These are phyloP conservation scores for Darevskia nairensis DNA, from an alignment of 2,797 vertebrate species.

Conservation along the genomic window DNA sequence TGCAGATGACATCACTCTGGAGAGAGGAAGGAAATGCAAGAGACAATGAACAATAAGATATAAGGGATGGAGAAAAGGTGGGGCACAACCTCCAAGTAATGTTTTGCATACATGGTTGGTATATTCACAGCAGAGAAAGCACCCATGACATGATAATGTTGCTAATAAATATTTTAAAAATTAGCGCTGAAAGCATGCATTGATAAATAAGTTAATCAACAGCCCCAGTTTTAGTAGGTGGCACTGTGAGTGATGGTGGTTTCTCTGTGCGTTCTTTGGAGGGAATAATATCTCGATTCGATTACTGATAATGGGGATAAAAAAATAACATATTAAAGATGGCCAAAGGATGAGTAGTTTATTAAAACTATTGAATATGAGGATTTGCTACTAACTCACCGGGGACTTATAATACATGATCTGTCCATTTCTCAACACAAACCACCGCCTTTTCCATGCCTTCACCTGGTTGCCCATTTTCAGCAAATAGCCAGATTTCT, in stretches of 20 bases:
- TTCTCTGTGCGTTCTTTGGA: no score
- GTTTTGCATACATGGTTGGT: not conserved
- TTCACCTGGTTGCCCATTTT: conserved; percentile 95
- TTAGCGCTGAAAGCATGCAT: not conserved
- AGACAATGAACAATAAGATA: not conserved
- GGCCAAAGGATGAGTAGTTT: not conserved
- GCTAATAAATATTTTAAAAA: not conserved
- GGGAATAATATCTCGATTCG: not conserved
- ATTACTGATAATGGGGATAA: not conserved
- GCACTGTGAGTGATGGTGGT: not conserved
- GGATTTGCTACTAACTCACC: conserved; percentile 79
- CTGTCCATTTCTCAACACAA: conserved; percentile 93
- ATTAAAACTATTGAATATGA: not conserved
- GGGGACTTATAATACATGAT: conserved; percentile 97
- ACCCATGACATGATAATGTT: not conserved
- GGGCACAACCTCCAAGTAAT: not conserved
- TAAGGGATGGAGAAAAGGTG: not conserved
- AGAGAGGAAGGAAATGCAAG: conserved; percentile 46
- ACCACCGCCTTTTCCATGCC: conserved; percentile 96
- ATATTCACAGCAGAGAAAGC: not conserved
- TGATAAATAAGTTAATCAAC: not conserved
- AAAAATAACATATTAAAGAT: not conserved
- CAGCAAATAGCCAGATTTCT: conserved; percentile 95
- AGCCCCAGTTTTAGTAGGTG: not conserved
- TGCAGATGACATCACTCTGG: conserved; percentile 93